Evolutionary conservation across 1,140 invertebrate species (phyloP), one percentile per base, ranked within the genome.

Genomic region (Drosophila biarmipes): DNA sequence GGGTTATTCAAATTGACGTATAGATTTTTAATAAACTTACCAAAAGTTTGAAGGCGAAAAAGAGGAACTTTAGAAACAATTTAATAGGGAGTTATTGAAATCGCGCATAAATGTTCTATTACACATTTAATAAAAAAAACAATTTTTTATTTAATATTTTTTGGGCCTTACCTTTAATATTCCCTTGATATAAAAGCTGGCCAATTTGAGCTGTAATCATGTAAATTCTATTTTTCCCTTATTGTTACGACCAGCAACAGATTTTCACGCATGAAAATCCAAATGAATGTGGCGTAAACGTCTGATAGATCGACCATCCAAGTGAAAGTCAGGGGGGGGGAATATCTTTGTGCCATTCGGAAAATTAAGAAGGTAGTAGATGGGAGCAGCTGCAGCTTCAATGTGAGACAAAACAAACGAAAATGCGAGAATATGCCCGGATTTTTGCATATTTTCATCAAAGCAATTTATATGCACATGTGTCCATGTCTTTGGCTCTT

Each of bases 401-500:
- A 15, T 67, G 14, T 4, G 14, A 27, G 45, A 27, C 14, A 1
- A 48, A 48, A 48, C 24, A 29, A 10, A 14, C 48, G 17, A 48
- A 72, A 51, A 34, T 58, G 45, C 35, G 54, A 34, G 21, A 42
- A 63, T 59, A 42, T 63, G 27, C 27, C 27, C 24, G 46, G 58
- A 51, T 46, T 75, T 76, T 48, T 58, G 62, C 73, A 76, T 76
- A 76, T 55, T 76, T 76, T 49, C 54, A 76, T 75, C 54, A 75
- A 75, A 67, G 72, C 61, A 59, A 76, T 76, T 59, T 54, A 54
- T 58, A 67, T 59, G 62, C 72, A 76, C 72, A 75, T 75, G 72
- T 31, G 29, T 17, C 55, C 24, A 48, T 49, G 49, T 35, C 51
- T 37, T 38, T 74, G 67, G 17, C 49, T 46, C 34, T 35, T 27